Evolutionary conservation across 2,888 invertebrate genomes (phyloP), one percentile per base, ranked within the genome.

Genomic region (Chrysomela aeneicollis): DNA sequence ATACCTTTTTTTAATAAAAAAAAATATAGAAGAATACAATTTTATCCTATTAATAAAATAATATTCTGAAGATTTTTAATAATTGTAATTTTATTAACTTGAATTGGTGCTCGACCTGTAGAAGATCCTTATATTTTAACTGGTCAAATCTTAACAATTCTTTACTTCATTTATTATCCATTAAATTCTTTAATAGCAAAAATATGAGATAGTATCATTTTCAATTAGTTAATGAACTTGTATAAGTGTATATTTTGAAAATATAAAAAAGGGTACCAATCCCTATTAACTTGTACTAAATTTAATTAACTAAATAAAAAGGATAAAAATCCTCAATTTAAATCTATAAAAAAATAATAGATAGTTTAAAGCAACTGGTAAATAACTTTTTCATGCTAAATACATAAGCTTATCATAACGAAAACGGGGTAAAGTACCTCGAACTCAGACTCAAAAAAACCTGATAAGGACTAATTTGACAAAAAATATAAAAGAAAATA

Each of bases 391-490:
- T 86, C 89, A 90, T 82, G 87, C 85, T 81, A 90, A 86, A 85
- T 86, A 85, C 82, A 91, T 92, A 82, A 91, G 85, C 73, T 89
- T 88, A 87, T 91, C 90, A 87, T 91, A 91, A 22, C 90, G 90
- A 85, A 88, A 89, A 0, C 90, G 91, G 76, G 90, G 91, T 73
- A 89, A 85, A 52, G 88, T 86, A 0, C 88, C 88, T 0, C 90
- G 90, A 75, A 87, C 85, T 74, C 89, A 89, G 85, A 90, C 84
- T 86, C 88, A 88, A 71, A 86, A 73, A 86, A 87, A 87, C 71
- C 84, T 83, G 80, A 89, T 80, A 80, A 88, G 84, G 71, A 75
- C 73, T 77, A 87, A 79, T 66, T 87, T 87, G 50, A 88, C 71
- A 84, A 85, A 87, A 85, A 87, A 87, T 37, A 84, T 53, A 51